These are phyloP conservation scores for Pocillopora grandis DNA, from an alignment of 92 coral and sea anemone genomes.

Conservation along the genomic window DNA sequence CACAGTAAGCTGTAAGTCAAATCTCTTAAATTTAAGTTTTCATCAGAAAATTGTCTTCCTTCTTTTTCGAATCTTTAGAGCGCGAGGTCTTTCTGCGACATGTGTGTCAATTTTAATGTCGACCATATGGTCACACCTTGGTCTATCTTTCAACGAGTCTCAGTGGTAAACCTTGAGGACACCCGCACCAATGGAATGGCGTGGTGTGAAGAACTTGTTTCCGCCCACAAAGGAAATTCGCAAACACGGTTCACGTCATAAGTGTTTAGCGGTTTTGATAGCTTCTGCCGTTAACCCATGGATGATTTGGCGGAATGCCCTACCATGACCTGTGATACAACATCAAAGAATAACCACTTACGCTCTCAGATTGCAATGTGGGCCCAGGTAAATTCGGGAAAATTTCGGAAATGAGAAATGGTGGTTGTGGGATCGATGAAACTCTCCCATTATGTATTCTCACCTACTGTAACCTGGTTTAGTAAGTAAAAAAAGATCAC, in stretches of 20 bases:
- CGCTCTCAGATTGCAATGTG: not conserved
- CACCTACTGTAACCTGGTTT: not conserved
- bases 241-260: not conserved
- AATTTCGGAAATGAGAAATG: not conserved
- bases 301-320: slow-evolving; percentile 15
- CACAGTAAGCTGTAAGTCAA: too few species aligned
- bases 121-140: slow-evolving; percentile 18
- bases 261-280: slow-evolving; percentile 1
- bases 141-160: slow-evolving; percentile 18
- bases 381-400: not conserved
- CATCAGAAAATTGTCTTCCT: not conserved
- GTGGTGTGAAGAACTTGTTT: slow-evolving; percentile 21
- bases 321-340: not conserved
- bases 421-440: not conserved
- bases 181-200: slow-evolving; percentile 6
- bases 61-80: not conserved
- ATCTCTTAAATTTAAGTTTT: not conserved
- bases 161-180: not conserved
- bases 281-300: not conserved
- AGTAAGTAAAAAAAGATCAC: too few species aligned
- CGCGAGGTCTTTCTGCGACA: not conserved
- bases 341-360: not conserved
- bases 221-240: slow-evolving; percentile 19
- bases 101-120: not conserved
- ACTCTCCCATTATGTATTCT: not conserved